Percentiles rank a stretch among this genome's conserved stretches.
These are phyloP conservation scores for Vidua macroura DNA, from an alignment of 2,113 vertebrate genomes.

Conservation along the genomic window DNA sequence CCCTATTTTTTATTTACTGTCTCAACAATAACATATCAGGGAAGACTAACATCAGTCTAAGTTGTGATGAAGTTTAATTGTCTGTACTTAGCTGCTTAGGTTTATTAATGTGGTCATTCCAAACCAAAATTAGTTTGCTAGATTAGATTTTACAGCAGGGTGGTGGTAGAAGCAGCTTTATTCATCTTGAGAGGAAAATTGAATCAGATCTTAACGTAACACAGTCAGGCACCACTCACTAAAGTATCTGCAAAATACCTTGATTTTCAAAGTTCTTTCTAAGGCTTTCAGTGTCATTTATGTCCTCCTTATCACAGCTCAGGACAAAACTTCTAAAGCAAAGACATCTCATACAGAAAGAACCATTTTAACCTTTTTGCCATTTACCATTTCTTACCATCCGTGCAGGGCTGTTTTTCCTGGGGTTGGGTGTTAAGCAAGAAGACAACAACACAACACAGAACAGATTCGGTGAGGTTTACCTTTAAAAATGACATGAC, in stretches of 20 bases:
- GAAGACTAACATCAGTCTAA: not conserved
- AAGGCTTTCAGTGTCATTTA: not conserved
- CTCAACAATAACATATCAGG: not conserved
- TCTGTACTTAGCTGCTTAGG: not conserved
- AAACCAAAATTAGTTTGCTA: not conserved
- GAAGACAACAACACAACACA: accelerated
- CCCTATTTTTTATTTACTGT: not conserved
- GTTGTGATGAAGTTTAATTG: not conserved
- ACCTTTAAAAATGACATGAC: conserved; percentile 89
- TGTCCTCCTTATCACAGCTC: not conserved
- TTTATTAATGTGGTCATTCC: not conserved
- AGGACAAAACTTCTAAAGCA: not conserved
- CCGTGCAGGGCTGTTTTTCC: accelerated
- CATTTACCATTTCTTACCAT: not conserved
- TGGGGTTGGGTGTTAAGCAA: not conserved
- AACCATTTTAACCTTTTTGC: not conserved
- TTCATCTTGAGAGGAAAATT: not conserved
- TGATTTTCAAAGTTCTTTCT: not conserved
- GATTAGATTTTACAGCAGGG: not conserved
- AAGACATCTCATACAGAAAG: not conserved
- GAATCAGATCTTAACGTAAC: not conserved
- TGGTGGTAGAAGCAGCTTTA: not conserved
- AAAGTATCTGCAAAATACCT: not conserved
- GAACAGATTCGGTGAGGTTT: not conserved
- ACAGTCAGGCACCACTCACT: not conserved